Base-by-base conservation (phyloP, 1,140 invertebrate species). In the Pectinophora gossypiella region DNA sequence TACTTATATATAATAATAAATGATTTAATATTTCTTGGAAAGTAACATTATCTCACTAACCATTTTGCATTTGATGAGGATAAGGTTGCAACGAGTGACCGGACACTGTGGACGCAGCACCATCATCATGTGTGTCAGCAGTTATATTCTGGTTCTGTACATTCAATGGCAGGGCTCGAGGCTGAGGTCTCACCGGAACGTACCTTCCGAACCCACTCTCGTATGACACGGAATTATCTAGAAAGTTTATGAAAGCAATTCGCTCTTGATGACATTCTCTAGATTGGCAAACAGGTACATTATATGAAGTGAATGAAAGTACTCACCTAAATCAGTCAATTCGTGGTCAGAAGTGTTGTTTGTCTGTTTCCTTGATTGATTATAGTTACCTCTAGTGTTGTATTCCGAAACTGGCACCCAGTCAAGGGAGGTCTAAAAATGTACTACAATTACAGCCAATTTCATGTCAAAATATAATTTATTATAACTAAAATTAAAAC, bases 401-500 rank as follows among this genome's bases (percentile, higher is more conserved):
- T 87, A 88, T 68, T 89, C 87, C 38, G 87, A 86, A 45, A 89
- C 87, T 40, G 87, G 85, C 38, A 89, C 78, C 87, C 85, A 89
- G 66, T 89, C 85, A 57, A 89, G 67, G 50, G 85, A 85, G 36
- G 83, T 85, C 87, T 88, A 77, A 75, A 85, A 81, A 65, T n/a
- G n/a, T n/a, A n/a, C n/a, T n/a, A n/a, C n/a, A n/a, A n/a, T n/a
- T n/a, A n/a, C n/a, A n/a, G n/a, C n/a, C n/a, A n/a, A n/a, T n/a
- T n/a, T n/a, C n/a, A 32, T 12, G 27, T 12, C 9, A 32, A 32
- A 32, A 9, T 32, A 32, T 1, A 32, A 32, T 9, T 32, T 3
- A 32, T 3, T 3, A 32, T n/a, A n/a, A n/a, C n/a, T n/a, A n/a
- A n/a, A n/a, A n/a, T n/a, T n/a, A 32, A 32, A 12, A 32, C 2